Percentiles rank a stretch among this genome's conserved stretches.
phyloP scores from a whole-genome alignment of 1,140 invertebrate genomes.

The Odontomachus brunneus region DNA sequence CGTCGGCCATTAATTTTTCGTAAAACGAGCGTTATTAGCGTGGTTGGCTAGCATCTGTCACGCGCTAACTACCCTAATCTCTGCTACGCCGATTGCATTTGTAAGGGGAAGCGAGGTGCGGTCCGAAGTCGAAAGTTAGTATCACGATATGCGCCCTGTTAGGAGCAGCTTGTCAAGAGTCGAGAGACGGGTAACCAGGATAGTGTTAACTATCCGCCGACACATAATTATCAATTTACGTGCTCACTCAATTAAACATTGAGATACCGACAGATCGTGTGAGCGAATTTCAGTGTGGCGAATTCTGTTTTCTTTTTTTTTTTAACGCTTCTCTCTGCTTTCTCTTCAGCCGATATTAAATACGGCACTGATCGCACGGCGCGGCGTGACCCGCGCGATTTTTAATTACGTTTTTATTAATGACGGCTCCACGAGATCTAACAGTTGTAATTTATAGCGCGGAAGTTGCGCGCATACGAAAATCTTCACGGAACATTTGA shows the following conservation, averaged over 20 bases:
- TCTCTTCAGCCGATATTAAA: neutral
- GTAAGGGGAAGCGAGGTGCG: slow-evolving; percentile 53
- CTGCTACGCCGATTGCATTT: slow-evolving; percentile 51
- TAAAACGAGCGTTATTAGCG: slow-evolving; percentile 38
- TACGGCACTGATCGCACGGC: neutral
- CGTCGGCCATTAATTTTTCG: neutral
- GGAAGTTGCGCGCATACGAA: slow-evolving; percentile 14
- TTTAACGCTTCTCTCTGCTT: neutral
- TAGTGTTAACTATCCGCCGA: slow-evolving; percentile 65
- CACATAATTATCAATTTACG: slow-evolving; percentile 72
- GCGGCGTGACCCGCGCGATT: neutral
- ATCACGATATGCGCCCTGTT: slow-evolving; percentile 51
- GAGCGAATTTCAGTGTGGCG: neutral
- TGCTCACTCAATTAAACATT: slow-evolving; percentile 59
- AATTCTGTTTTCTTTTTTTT: neutral
- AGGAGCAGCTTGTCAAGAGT: slow-evolving; percentile 43
- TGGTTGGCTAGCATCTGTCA: slow-evolving; percentile 29
- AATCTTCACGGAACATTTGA: slow-evolving; percentile 35
- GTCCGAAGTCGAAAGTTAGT: slow-evolving; percentile 53
- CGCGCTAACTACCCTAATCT: slow-evolving; percentile 51
- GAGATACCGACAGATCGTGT: neutral
- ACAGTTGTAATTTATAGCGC: slow-evolving; percentile 25
- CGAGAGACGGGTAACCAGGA: slow-evolving; percentile 31
- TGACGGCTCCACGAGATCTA: slow-evolving; percentile 18
- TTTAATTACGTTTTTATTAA: slow-evolving; percentile 47